phyloP scores from a whole-genome alignment of 2,113 vertebrate species.

The Pseudorhombus dupliciocellatus region DNA sequence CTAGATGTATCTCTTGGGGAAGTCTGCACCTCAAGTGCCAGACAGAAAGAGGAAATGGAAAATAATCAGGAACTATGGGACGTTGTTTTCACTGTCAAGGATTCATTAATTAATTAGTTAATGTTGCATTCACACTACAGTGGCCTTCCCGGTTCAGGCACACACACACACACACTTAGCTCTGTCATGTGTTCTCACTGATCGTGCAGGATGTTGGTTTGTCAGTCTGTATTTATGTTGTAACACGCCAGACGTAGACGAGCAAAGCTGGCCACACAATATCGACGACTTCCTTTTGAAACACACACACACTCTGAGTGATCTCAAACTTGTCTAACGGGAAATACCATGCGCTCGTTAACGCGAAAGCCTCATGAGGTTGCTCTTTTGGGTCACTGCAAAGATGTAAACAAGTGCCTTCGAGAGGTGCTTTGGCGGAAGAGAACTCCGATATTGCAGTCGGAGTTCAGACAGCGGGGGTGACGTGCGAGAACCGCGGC shows the following conservation, averaged over 20 bases:
- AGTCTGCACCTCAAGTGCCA: neutral
- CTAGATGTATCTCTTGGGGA: neutral
- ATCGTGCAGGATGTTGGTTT: neutral
- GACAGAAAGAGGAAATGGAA: too few species aligned
- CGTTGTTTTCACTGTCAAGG: too few species aligned
- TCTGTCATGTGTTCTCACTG: neutral
- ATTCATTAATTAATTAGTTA: too few species aligned
- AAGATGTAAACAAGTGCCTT: neutral
- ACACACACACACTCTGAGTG: neutral
- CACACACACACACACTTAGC: neutral
- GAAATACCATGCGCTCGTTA: neutral
- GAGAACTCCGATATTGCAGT: neutral
- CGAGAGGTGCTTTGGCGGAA: neutral
- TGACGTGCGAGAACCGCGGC: constrained; percentile 49
- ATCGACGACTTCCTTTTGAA: neutral
- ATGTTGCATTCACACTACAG: neutral
- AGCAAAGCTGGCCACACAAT: neutral
- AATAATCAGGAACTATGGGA: too few species aligned
- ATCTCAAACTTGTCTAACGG: neutral
- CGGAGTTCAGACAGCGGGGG: constrained; percentile 27
- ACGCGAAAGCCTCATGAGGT: neutral
- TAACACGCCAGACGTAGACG: neutral
- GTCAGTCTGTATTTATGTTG: neutral
- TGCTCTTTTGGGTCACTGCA: neutral
- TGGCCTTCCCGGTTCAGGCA: neutral